phyloP scores from a whole-genome alignment of 2,888 invertebrate species.

The Chrysolina haemoptera region DNA sequence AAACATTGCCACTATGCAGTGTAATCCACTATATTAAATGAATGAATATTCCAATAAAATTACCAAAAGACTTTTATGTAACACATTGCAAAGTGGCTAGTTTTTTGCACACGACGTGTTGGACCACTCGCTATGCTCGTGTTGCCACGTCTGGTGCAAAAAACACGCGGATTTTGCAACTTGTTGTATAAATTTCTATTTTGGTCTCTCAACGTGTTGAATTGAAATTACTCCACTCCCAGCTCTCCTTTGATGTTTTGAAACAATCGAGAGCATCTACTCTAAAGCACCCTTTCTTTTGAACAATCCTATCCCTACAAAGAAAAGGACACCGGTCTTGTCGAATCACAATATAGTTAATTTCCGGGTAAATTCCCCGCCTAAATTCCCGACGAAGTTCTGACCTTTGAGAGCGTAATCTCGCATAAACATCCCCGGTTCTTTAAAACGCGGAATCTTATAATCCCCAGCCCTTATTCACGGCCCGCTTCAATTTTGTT shows the following conservation, averaged over 20 bases:
- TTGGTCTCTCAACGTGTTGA: not conserved
- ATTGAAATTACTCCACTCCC: not conserved
- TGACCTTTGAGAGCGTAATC: conserved; percentile 40
- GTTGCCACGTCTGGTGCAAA: too few relatives aligned
- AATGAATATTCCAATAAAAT: too few relatives aligned
- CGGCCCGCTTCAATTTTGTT: conserved; percentile 54
- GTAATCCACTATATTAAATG: too few relatives aligned
- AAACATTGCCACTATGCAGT: too few relatives aligned
- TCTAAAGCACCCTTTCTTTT: not conserved
- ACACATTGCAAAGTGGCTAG: too few relatives aligned
- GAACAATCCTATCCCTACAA: not conserved
- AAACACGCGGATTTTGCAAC: too few relatives aligned
- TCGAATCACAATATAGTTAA: not conserved
- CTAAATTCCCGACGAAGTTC: conserved; percentile 15
- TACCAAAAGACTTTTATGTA: too few relatives aligned
- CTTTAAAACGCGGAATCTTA: conserved; percentile 55
- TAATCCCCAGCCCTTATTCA: conserved; percentile 59
- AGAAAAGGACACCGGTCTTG: not conserved
- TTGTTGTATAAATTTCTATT: too few relatives aligned
- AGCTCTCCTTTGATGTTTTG: not conserved
- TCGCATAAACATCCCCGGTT: conserved; percentile 50
- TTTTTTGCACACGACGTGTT: too few relatives aligned
- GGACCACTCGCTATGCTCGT: too few relatives aligned
- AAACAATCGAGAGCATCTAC: not conserved
- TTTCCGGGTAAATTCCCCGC: conserved; percentile 7